Conservation (phyloP, 2,113 vertebrate genomes). For the Nothocercus nigrocapillus region DNA sequence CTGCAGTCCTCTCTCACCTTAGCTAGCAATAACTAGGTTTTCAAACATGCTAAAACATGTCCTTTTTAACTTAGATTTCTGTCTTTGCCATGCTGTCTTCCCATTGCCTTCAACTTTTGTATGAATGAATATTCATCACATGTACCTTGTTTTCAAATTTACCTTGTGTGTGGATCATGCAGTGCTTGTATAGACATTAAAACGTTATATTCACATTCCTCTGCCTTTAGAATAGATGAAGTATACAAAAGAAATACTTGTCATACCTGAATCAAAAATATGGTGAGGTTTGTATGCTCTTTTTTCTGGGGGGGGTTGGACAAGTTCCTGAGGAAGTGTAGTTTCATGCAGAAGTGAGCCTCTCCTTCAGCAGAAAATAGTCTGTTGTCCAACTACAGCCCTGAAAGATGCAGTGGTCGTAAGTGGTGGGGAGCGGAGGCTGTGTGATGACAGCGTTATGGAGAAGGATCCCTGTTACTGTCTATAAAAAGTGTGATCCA, state of each 20-base stretch:
- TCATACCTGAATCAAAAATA: neutral
- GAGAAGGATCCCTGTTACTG: neutral
- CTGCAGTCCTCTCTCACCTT: neutral
- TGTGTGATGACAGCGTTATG: neutral
- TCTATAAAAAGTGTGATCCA: neutral
- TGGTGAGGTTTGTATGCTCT: neutral
- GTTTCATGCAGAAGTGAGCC: neutral
- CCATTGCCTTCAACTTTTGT: neutral
- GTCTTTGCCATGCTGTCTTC: neutral
- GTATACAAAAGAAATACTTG: neutral
- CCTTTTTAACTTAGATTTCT: neutral
- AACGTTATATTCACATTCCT: neutral
- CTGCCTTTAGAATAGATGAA: neutral
- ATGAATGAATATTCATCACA: neutral
- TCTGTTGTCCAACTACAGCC: neutral
- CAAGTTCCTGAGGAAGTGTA: neutral
- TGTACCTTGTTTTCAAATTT: neutral
- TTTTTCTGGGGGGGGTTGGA: neutral
- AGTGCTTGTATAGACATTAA: neutral
- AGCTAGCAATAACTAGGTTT: neutral
- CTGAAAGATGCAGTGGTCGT: accelerated
- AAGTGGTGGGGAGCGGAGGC: neutral
- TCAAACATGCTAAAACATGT: neutral
- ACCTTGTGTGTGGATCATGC: neutral
- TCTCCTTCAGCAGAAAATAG: neutral